phyloP scores from a whole-genome alignment of 2,888 invertebrate genomes.

The Amphipyra berbera region DNA sequence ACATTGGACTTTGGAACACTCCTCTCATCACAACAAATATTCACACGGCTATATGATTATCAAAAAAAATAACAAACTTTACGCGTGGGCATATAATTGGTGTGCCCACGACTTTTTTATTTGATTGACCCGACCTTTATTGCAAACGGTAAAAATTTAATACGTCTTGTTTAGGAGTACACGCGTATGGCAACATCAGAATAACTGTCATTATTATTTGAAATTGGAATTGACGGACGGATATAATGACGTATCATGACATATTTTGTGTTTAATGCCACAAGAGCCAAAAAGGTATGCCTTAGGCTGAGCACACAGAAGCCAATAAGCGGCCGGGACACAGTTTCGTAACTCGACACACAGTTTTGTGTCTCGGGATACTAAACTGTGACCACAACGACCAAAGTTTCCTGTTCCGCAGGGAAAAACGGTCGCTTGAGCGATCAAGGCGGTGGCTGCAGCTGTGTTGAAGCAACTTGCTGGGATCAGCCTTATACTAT shows the following conservation, averaged over 20 bases:
- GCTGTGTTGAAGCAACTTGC: too few species aligned
- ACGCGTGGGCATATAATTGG: conserved; percentile 59
- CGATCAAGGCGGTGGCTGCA: too few species aligned
- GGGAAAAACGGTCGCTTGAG: too few species aligned
- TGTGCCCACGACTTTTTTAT: conserved; percentile 71
- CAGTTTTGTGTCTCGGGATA: too few species aligned
- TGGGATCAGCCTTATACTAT: too few species aligned
- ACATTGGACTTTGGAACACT: conserved; percentile 4
- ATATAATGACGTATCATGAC: conserved; percentile 15
- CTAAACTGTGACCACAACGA: too few species aligned
- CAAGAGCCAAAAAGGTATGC: background rate
- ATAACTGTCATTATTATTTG: conserved; percentile 42
- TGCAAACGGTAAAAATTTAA: conserved; percentile 51
- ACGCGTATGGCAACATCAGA: conserved; percentile 40
- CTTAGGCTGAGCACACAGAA: background rate
- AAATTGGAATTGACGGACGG: conserved; percentile 32
- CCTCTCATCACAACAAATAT: conserved; percentile 45
- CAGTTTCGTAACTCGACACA: too few species aligned
- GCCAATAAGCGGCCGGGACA: too few species aligned
- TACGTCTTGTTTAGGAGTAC: conserved; percentile 45
- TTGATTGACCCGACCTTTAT: conserved; percentile 76
- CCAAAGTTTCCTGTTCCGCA: too few species aligned
- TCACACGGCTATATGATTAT: conserved; percentile 55
- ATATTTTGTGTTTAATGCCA: background rate
- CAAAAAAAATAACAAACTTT: conserved; percentile 42